A percentile compares a stretch with the other conserved stretches of the same genome.
These are phyloP conservation scores for Pseudomyrmex cubaensis DNA, from an alignment of 1,140 invertebrate species.

Conservation along the genomic window DNA sequence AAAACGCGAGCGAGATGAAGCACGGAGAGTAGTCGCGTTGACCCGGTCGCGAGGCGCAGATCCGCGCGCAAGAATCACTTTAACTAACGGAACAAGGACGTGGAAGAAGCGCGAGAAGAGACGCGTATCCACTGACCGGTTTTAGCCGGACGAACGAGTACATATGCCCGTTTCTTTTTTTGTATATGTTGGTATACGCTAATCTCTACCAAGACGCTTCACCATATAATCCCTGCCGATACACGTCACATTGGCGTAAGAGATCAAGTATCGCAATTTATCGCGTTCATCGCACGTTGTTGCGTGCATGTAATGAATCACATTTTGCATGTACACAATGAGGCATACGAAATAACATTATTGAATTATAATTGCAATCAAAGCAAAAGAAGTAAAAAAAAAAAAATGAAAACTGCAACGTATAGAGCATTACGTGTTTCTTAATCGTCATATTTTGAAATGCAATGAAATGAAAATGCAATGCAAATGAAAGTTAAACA, in stretches of 20 bases:
- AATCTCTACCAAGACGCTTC: slow-evolving; percentile 35
- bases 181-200: slow-evolving; percentile 28
- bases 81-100: slow-evolving; percentile 45
- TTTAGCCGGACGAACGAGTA: slow-evolving; percentile 58
- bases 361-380: not conserved
- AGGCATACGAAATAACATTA: not conserved
- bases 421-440: not conserved
- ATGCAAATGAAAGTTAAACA: no score
- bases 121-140: slow-evolving; percentile 64
- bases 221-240: slow-evolving; percentile 47
- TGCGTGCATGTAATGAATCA: no score
- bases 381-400: not conserved
- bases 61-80: slow-evolving; percentile 1
- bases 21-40: slow-evolving; percentile 25
- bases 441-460: no score
- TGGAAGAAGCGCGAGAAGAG: slow-evolving; percentile 51
- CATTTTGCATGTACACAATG: no score
- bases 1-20: slow-evolving; percentile 36
- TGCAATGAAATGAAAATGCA: no score
- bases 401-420: not conserved
- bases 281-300: not conserved
- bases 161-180: slow-evolving; percentile 45
- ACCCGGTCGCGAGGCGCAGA: slow-evolving; percentile 56
- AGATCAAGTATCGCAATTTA: slow-evolving; percentile 36
- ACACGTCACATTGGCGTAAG: slow-evolving; percentile 13